phyloP scores from a whole-genome alignment of 2,797 vertebrate genomes.

The Podarcis lilfordi region DNA sequence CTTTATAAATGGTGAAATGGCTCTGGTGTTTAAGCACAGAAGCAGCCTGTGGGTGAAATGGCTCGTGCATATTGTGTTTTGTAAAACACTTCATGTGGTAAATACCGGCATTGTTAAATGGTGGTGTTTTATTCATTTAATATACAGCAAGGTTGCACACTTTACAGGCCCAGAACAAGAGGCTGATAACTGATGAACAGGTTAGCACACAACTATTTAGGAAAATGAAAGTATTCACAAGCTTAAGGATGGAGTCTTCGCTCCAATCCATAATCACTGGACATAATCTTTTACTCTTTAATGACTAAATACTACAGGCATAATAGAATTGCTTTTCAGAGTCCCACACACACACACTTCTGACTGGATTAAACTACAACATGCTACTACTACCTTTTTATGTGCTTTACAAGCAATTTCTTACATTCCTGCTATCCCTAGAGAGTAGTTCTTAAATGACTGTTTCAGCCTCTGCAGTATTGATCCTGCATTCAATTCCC shows the following conservation, averaged over 20 bases:
- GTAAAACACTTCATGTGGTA: background rate
- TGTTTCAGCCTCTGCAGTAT: background rate
- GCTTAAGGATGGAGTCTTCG: too few relatives aligned
- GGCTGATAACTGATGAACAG: too few relatives aligned
- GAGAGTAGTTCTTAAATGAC: background rate
- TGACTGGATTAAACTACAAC: conserved; percentile 17
- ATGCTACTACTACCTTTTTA: conserved; percentile 1
- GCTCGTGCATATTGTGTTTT: conserved; percentile 36
- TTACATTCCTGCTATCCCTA: conserved; percentile 14
- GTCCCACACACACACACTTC: conserved; percentile 1
- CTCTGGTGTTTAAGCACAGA: conserved; percentile 11
- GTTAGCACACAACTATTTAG: too few relatives aligned
- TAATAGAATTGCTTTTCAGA: conserved; percentile 15
- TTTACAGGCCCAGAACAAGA: too few relatives aligned
- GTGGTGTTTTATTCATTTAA: too few relatives aligned
- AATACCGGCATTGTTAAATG: background rate
- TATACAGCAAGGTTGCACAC: too few relatives aligned
- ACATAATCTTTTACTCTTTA: too few relatives aligned
- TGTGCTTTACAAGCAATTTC: background rate
- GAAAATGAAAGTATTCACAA: too few relatives aligned
- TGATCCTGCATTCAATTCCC: background rate
- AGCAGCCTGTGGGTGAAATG: background rate
- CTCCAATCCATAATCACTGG: too few relatives aligned
- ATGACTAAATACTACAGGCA: background rate
- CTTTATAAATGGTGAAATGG: background rate